A percentile compares a stretch with the other conserved stretches of the same genome.
phyloP scores from a whole-genome alignment of 2,113 vertebrate genomes.

The Sprattus sprattus region DNA sequence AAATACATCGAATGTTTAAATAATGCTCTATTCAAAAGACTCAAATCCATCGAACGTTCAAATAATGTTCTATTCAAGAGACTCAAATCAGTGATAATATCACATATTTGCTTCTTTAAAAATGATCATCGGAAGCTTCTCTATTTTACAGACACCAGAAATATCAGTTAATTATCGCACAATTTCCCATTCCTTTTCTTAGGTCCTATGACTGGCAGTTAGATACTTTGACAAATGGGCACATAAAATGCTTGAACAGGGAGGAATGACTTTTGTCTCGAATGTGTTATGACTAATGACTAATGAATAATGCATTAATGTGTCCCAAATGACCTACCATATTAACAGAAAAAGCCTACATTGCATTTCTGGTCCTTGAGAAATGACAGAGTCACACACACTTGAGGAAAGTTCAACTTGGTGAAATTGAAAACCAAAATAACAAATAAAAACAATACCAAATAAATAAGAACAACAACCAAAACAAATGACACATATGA shows the following conservation, averaged over 20 bases:
- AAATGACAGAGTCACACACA: background rate
- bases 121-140: background rate
- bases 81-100: too few species aligned
- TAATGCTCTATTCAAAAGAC: too few species aligned
- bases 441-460: background rate
- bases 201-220: background rate
- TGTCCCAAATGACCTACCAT: conserved; percentile 6
- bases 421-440: background rate
- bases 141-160: background rate
- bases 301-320: background rate
- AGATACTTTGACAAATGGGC: background rate
- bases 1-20: too few species aligned
- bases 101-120: too few species aligned
- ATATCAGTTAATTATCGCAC: background rate
- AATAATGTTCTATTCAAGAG: too few species aligned
- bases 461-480: background rate
- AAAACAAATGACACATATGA: background rate
- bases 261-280: conserved; percentile 4
- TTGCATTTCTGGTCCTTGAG: conserved; percentile 3
- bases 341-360: conserved; percentile 13
- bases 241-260: conserved; percentile 6
- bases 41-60: too few species aligned
- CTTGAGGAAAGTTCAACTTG: background rate
- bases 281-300: conserved; percentile 14
- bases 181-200: background rate